phyloP scores from a whole-genome alignment of 2,797 vertebrate genomes.

The Melanotaenia nigrans region DNA sequence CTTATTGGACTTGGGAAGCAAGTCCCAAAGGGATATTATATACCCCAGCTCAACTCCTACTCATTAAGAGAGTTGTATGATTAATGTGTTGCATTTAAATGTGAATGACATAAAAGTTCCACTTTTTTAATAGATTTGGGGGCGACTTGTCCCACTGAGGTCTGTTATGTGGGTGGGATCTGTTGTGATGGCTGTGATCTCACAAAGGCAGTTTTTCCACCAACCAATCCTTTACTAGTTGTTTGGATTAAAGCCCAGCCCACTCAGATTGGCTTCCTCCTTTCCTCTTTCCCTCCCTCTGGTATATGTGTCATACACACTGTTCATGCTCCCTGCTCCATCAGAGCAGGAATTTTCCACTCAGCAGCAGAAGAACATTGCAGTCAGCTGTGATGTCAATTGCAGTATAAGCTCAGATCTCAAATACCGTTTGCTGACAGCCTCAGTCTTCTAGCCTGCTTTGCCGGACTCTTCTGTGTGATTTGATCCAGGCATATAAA shows the following conservation, averaged over 20 bases:
- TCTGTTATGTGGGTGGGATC: conserved; percentile 66
- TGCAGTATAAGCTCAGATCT: conserved; percentile 49
- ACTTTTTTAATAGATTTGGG: conserved; percentile 18
- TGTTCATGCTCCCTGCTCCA: conserved; percentile 48
- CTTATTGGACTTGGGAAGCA: neutral
- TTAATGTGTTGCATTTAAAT: conserved; percentile 21
- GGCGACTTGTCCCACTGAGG: conserved; percentile 46
- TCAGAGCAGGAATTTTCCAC: conserved; percentile 81
- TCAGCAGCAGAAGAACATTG: conserved; percentile 70
- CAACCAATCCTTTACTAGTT: conserved; percentile 72
- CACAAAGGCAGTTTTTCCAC: conserved; percentile 83
- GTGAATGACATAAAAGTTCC: conserved; percentile 24
- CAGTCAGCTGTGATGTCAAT: conserved; percentile 79
- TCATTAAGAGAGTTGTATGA: conserved; percentile 24
- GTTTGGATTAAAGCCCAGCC: conserved; percentile 65
- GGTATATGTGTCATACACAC: conserved; percentile 45
- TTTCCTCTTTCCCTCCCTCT: conserved; percentile 22
- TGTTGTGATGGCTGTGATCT: conserved; percentile 85
- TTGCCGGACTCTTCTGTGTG: conserved; percentile 6
- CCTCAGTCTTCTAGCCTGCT: neutral
- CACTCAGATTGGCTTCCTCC: conserved; percentile 45
- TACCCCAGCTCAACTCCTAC: neutral
- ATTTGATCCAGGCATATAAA: neutral
- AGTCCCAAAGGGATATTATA: neutral
- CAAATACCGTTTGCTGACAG: conserved; percentile 44